Evolutionary conservation across 1,140 invertebrate species (phyloP).

Genomic region (Brachystomella parvula): DNA sequence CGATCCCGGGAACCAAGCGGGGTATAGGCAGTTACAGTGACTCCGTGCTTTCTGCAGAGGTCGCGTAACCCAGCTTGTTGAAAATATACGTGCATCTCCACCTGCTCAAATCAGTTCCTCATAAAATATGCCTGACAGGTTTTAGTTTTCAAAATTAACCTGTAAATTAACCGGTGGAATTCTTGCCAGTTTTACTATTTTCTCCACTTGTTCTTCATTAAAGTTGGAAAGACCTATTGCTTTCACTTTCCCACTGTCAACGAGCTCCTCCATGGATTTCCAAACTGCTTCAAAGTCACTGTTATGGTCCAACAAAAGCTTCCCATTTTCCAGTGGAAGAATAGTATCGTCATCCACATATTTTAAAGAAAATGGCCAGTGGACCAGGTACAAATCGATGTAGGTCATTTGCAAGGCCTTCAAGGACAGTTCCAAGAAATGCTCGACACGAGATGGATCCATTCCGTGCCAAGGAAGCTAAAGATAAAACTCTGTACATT

Average conservation of each 20-base stretch:
- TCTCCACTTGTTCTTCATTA: slow-evolving; percentile 46
- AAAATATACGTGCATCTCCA: slow-evolving; percentile 46
- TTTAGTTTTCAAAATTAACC: neutral
- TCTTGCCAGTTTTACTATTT: slow-evolving; percentile 49
- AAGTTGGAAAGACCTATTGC: slow-evolving; percentile 54
- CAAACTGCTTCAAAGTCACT: slow-evolving; percentile 15
- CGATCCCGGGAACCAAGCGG: neutral
- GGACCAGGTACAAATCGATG: slow-evolving; percentile 61
- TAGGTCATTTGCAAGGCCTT: slow-evolving; percentile 65
- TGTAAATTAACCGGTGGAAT: slow-evolving; percentile 56
- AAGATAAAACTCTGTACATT: neutral
- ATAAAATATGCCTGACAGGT: neutral
- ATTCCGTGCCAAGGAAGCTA: slow-evolving; percentile 41
- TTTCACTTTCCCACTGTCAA: neutral
- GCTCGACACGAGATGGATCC: slow-evolving; percentile 58
- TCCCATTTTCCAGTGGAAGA: slow-evolving; percentile 35
- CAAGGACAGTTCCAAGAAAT: slow-evolving; percentile 62
- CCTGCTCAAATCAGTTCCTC: neutral
- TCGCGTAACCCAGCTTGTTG: slow-evolving; percentile 44
- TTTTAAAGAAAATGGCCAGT: slow-evolving; percentile 41
- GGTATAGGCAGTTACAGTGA: neutral
- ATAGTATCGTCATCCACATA: slow-evolving; percentile 34
- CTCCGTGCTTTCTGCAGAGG: slow-evolving; percentile 41
- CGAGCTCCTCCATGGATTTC: slow-evolving; percentile 45
- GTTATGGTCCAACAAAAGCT: slow-evolving; percentile 24